Percentiles rank a stretch among this genome's conserved stretches.
Evolutionary conservation across 2,113 vertebrate genomes (phyloP).

Genomic region (Synchiropus splendidus): DNA sequence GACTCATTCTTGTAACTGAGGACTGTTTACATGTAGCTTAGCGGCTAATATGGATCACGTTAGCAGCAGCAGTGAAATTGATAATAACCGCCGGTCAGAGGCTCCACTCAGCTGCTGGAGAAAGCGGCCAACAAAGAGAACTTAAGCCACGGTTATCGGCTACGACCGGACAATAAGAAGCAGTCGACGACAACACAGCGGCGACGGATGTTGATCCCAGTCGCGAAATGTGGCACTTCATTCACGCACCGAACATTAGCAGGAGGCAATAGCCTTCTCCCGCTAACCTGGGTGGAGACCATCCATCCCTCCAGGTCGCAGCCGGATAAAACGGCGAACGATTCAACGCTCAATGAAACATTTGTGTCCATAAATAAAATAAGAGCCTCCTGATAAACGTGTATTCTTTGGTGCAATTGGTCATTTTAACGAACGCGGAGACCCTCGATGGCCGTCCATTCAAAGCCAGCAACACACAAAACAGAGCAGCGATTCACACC

Average conservation of each 20-base stretch:
- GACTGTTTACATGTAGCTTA: neutral
- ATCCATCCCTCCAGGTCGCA: neutral
- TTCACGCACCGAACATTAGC: slow-evolving; percentile 31
- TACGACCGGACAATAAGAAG: neutral
- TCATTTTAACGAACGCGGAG: too few species aligned
- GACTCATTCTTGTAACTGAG: too few species aligned
- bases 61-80: slow-evolving; percentile 1
- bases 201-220: too few species aligned
- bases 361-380: too few species aligned
- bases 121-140: slow-evolving; percentile 41
- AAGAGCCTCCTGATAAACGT: too few species aligned
- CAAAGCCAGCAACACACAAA: too few species aligned
- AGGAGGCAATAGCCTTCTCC: slow-evolving; percentile 19
- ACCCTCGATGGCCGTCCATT: too few species aligned
- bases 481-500: too few species aligned
- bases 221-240: neutral
- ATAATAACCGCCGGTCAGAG: slow-evolving; percentile 20
- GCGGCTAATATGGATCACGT: neutral
- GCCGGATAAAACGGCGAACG: too few species aligned
- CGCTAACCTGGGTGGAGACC: slow-evolving; percentile 46
- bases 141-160: slow-evolving; percentile 9
- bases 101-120: slow-evolving; percentile 14
- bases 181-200: neutral
- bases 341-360: too few species aligned
- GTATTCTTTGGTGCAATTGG: too few species aligned